A percentile compares a stretch with the other conserved stretches of the same genome.
phyloP scores from a whole-genome alignment of 2,113 vertebrate species.

The Eira barbara region DNA sequence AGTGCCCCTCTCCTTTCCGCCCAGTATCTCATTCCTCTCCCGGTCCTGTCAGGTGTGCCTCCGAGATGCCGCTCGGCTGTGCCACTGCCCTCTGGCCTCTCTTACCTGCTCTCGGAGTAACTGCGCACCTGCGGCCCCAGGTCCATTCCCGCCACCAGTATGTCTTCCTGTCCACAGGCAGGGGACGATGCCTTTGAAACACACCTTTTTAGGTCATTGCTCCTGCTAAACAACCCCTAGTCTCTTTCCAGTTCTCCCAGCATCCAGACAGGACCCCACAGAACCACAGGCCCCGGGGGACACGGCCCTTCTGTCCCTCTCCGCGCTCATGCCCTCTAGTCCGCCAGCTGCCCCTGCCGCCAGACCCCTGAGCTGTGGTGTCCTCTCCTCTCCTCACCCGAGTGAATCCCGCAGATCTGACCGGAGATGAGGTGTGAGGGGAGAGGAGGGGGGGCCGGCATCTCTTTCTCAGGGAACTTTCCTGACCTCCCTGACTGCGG shows the following conservation, averaged over 20 bases:
- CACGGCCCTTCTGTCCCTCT: too few relatives aligned
- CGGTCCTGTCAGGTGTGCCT: accelerated
- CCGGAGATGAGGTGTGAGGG: background rate
- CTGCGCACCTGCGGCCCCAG: background rate
- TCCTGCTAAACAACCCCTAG: background rate
- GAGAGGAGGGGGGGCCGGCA: accelerated
- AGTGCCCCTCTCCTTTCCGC: background rate
- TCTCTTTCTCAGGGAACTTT: background rate
- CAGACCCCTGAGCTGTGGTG: background rate
- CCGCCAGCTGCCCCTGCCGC: accelerated
- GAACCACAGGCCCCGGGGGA: accelerated
- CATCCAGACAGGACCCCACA: background rate
- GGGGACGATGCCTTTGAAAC: background rate
- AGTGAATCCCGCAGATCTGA: background rate
- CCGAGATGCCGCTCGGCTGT: accelerated
- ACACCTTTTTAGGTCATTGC: background rate
- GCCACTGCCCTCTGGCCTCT: background rate
- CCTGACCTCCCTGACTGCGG: accelerated
- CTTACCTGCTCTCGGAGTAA: too few relatives aligned
- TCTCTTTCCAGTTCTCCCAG: background rate
- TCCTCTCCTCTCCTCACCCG: background rate
- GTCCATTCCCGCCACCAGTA: accelerated
- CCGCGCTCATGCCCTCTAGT: accelerated
- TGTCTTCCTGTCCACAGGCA: background rate
- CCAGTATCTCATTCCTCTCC: background rate